phyloP scores from a whole-genome alignment of 2,113 vertebrate species.

The Gobiocypris rarus region DNA sequence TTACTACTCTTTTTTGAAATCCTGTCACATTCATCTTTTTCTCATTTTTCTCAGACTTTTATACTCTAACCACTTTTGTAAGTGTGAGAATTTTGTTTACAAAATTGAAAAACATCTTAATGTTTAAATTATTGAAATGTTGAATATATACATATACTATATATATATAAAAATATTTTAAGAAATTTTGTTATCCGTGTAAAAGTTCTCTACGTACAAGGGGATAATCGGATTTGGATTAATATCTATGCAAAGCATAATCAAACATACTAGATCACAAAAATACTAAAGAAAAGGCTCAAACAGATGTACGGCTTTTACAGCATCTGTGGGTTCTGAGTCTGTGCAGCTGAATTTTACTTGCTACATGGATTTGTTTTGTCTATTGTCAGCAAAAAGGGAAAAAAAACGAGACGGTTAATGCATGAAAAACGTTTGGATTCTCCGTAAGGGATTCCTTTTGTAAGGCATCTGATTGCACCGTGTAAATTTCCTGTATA shows the following conservation, averaged over 20 bases:
- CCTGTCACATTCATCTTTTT: conserved; percentile 20
- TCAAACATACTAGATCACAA: conserved; percentile 52
- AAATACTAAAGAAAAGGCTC: conserved; percentile 38
- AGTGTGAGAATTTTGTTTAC: conserved; percentile 36
- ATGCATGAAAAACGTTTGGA: background rate
- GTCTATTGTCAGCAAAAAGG: background rate
- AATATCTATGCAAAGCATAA: conserved; percentile 74
- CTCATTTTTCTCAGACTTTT: conserved; percentile 14
- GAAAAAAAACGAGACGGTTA: background rate
- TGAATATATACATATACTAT: background rate
- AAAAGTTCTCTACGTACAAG: conserved; percentile 65
- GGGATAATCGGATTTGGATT: conserved; percentile 61
- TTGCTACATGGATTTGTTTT: background rate
- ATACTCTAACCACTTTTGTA: conserved; percentile 30
- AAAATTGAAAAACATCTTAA: conserved; percentile 17
- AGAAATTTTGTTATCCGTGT: conserved; percentile 32
- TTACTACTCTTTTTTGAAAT: conserved; percentile 51
- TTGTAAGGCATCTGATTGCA: conserved; percentile 25
- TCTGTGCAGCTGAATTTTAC: conserved; percentile 25
- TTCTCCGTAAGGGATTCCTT: background rate
- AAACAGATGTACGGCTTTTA: background rate
- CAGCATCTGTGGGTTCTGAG: conserved; percentile 26
- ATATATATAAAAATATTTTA: conserved; percentile 11
- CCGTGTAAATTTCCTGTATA: conserved; percentile 25
- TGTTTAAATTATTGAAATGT: conserved; percentile 19